Base-by-base conservation (phyloP, 2,113 vertebrate genomes). In the Oncorhynchus gorbuscha region DNA sequence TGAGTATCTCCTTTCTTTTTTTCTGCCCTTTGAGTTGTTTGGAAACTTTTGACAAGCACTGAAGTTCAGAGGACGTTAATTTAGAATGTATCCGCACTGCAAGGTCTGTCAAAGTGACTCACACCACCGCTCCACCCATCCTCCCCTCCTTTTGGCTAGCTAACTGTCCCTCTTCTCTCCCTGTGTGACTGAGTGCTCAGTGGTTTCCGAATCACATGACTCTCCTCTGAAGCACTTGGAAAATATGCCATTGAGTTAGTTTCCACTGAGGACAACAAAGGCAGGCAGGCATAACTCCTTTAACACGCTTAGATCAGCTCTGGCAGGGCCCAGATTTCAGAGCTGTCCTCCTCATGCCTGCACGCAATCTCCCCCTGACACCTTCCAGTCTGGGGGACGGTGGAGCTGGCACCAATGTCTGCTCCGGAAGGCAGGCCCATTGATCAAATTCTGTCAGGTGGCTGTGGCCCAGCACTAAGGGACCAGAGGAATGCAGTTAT, bases 171-270 rank as follows among this genome's bases (percentile, higher is more conserved):
- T 66, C 26, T 14, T 28, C 64, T 14, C 64, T 13, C 48, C 58
- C 35, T 67, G 70, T 71, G 79, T 81, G 74, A 75, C 30, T 26
- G 76, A 81, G 48, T 35, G 69, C 74, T 85, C 74, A 45, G 55
- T 81, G 80, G 75, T 82, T 89, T 86, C 80, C 85, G 49, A 81
- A 87, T 91, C 89, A 88, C 87, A 82, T 79, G 88, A 82, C 78
- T 82, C 81, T 82, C 74, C 62, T 12, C 45, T 79, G 79, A 76
- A 85, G 84, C 79, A 73, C 73, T 26, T 83, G 91, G 91, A 92
- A 93, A 92, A 91, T 92, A 90, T 91, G 88, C 74, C 83, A 87
- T 83, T 80, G 71, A 75, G 87, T 82, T 83, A 78, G 80, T 92
- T 92, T 92, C 87, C 92, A 90, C 84, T 18, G 69, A 62, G 80